Evolutionary conservation across 2,888 invertebrate genomes (phyloP), one percentile per base, ranked within the genome.

Genomic region (Euphydryas editha): DNA sequence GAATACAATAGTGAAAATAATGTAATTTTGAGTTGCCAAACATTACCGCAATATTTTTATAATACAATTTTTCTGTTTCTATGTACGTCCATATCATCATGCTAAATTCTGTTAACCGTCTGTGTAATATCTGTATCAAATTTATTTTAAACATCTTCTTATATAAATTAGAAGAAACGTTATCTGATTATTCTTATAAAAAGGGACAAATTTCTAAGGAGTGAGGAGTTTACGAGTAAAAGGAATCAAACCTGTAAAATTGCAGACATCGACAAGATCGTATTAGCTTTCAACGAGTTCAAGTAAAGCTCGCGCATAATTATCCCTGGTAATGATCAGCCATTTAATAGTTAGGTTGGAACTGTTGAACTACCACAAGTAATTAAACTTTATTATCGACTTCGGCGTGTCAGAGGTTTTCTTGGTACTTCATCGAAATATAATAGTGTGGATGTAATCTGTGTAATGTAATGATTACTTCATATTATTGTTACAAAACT

Each of bases 331-430:
- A 65, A 65, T 67, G 69, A 67, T 67, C 62, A 62, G 59, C 55
- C 64, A 65, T 67, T 70, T 70, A 70, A 62, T 65, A 67, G 67
- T 67, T 65, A 46, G 65, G 57, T 37, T 59, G 21, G 67, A 61
- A 62, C 56, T 62, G 68, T 65, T 65, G 67, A 70, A 70, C 59
- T 70, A 68, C 49, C 57, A 62, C 68, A 68, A 68, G 67, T 70
- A 70, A 70, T 70, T 70, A 65, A 70, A 68, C 67, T 70, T 70
- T 68, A 65, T 65, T 67, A 30, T 59, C 42, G 59, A 62, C 65
- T 65, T 46, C 62, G 46, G 59, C 64, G 67, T 67, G 67, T 70
- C 62, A 67, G 61, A 42, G 67, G 69, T 42, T 67, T 59, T 49
- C 39, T 62, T 30, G 51, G 17, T 36, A n/a, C n/a, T 24, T 47